Evolutionary conservation across 2,113 vertebrate species (phyloP).

Genomic region (Oryctolagus cuniculus): mOryCun1.1 NC_091434.1:2223001-2223500

Average conservation of each 20-base stretch:
- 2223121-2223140: neutral
- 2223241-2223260: neutral
- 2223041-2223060: neutral
- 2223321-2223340: rapidly evolving
- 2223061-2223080: rapidly evolving
- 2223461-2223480: rapidly evolving
- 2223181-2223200: neutral
- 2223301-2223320: neutral
- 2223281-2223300: rapidly evolving
- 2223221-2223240: rapidly evolving
- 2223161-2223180: neutral
- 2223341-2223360: neutral
- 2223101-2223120: no score
- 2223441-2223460: neutral
- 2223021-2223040: neutral
- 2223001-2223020: rapidly evolving
- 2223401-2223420: no score
- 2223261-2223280: neutral
- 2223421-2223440: rapidly evolving
- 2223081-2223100: no score
- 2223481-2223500: rapidly evolving
- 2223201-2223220: neutral
- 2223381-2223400: neutral
- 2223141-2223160: neutral
- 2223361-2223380: neutral